These are phyloP conservation scores for Halcyon senegalensis DNA, from an alignment of 2,113 vertebrate species.

Conservation along the genomic window DNA sequence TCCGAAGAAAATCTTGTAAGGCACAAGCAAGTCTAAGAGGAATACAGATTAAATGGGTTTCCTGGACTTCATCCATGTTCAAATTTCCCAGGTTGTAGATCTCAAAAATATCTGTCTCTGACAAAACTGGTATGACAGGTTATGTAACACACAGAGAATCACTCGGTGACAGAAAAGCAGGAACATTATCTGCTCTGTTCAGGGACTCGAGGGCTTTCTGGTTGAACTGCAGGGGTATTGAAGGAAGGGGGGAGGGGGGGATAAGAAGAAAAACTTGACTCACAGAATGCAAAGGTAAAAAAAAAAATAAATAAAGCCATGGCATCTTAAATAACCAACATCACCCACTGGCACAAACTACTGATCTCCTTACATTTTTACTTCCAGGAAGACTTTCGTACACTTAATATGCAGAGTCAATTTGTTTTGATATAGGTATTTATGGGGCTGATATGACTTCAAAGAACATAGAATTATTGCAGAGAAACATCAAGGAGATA, in stretches of 20 bases:
- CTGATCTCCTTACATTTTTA: not conserved
- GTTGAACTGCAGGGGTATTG: not conserved
- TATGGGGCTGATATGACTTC: not conserved
- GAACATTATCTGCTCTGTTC: not conserved
- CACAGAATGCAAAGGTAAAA: not conserved
- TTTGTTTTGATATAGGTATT: not conserved
- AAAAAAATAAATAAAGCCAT: not conserved
- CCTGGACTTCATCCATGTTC: slow-evolving; percentile 39
- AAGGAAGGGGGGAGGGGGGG: too few relatives aligned
- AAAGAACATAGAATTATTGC: not conserved
- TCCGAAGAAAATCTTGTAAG: not conserved
- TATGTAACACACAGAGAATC: slow-evolving; percentile 32
- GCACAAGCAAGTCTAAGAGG: not conserved
- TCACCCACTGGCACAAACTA: not conserved
- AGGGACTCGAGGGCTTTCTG: not conserved
- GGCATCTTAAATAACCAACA: not conserved
- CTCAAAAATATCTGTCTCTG: slow-evolving; percentile 26
- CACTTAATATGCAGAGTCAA: not conserved
- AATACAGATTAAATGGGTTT: not conserved
- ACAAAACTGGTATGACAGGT: slow-evolving; percentile 57
- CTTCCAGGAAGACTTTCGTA: not conserved
- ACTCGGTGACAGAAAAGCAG: not conserved
- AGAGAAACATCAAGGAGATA: not conserved
- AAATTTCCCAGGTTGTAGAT: slow-evolving; percentile 38
- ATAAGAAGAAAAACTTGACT: not conserved